These are phyloP conservation scores for Pseudolaguvia tuberculata DNA, from an alignment of 2,113 vertebrate species.

Conservation along the genomic window DNA sequence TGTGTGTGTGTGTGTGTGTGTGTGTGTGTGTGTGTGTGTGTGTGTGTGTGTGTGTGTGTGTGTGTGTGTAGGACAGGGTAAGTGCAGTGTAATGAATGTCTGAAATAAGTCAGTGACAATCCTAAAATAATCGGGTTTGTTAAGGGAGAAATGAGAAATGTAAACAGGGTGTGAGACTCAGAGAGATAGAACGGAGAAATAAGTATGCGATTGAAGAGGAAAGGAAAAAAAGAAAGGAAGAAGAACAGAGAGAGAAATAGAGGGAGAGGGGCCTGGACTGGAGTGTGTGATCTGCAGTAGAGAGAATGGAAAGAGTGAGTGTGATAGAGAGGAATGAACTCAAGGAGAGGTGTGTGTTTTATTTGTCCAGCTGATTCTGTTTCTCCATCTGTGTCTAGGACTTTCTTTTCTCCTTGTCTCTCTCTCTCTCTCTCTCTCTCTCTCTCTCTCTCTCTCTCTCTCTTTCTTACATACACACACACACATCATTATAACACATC, in stretches of 20 bases:
- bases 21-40: constrained; percentile 5
- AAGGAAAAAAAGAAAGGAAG: not conserved
- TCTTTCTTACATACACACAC: constrained; percentile 7
- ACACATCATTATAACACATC: no score
- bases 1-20: constrained; percentile 15
- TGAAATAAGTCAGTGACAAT: not conserved
- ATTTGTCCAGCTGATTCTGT: constrained; percentile 51
- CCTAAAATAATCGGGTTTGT: not conserved
- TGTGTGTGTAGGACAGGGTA: not conserved
- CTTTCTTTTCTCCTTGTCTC: constrained; percentile 25
- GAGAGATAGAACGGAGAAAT: constrained; percentile 7
- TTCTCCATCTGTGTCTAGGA: constrained; percentile 40
- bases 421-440: not conserved
- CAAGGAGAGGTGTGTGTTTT: not conserved
- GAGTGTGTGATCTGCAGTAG: not conserved
- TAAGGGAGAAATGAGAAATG: no score
- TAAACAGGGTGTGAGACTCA: not conserved
- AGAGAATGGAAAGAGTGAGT: constrained; percentile 27
- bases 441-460: not conserved
- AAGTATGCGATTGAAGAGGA: not conserved
- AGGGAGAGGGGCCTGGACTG: constrained; percentile 12
- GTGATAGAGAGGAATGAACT: not conserved
- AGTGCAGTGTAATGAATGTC: not conserved
- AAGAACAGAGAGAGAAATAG: constrained; percentile 5
- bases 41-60: not conserved